Percentiles rank a stretch among this genome's conserved stretches.
phyloP scores from a whole-genome alignment of 2,113 vertebrate species.

The Daboia siamensis region DNA sequence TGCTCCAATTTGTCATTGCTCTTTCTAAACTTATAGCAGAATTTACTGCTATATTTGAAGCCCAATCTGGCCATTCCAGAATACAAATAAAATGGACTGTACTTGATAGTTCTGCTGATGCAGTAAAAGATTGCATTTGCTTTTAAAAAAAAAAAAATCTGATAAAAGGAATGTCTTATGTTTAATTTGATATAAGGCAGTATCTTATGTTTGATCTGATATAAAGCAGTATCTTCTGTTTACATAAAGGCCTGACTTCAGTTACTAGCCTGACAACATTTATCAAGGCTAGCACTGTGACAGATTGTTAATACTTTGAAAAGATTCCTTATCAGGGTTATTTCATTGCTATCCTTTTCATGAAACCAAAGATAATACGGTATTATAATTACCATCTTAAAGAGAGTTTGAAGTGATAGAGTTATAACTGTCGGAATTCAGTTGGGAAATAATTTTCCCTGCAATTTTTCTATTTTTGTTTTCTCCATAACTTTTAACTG shows the following conservation, averaged over 20 bases:
- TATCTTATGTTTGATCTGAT: background rate
- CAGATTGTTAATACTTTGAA: background rate
- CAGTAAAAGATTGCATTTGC: background rate
- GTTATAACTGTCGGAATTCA: background rate
- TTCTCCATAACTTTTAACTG: background rate
- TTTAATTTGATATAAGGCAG: background rate
- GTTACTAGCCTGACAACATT: background rate
- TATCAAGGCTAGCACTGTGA: background rate
- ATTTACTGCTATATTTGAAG: background rate
- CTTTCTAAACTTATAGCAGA: background rate
- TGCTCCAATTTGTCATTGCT: background rate
- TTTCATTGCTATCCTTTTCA: constrained; percentile 1
- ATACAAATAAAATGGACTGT: background rate
- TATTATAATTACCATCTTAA: background rate
- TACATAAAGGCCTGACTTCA: background rate
- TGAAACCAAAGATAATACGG: background rate
- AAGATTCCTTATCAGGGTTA: constrained; percentile 9
- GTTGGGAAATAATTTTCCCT: background rate
- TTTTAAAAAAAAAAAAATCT: background rate
- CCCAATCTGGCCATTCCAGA: background rate
- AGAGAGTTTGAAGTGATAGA: background rate
- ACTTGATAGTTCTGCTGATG: background rate
- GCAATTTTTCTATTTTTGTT: background rate
- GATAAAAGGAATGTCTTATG: background rate
- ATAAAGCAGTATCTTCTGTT: background rate